A percentile compares a stretch with the other conserved stretches of the same genome.
Conservation (phyloP, 2,888 invertebrate species). For the Polyommatus icarus region DNA sequence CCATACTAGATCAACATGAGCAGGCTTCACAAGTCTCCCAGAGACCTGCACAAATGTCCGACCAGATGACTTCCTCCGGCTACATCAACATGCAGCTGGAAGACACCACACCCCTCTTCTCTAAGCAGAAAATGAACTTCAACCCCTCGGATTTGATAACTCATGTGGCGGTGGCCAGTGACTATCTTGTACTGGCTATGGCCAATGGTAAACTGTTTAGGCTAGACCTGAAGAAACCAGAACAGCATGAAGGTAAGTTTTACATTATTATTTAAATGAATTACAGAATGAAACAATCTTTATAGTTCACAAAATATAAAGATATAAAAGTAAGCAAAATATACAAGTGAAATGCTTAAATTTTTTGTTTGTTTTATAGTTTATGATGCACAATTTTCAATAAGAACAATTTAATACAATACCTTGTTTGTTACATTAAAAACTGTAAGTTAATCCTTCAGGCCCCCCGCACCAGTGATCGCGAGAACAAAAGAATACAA, state of each 20-base stretch:
- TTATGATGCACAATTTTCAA: no score
- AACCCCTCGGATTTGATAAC: constrained; percentile 89
- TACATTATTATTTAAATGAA: no score
- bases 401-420: no score
- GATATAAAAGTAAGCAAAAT: no score
- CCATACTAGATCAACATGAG: constrained; percentile 92
- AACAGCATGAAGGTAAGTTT: constrained; percentile 85
- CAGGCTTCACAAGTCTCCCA: constrained; percentile 83
- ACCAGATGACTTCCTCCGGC: constrained; percentile 75
- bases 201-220: constrained; percentile 89
- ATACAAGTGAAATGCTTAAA: no score
- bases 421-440: no score
- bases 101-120: constrained; percentile 92
- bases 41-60: constrained; percentile 59
- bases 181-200: constrained; percentile 91
- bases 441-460: no score
- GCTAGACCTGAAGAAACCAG: constrained; percentile 89
- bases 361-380: no score
- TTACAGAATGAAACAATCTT: no score
- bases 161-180: constrained; percentile 90
- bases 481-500: no score
- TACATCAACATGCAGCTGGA: constrained; percentile 80
- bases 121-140: constrained; percentile 90
- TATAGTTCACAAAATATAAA: no score
- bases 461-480: no score